Evolutionary conservation across 2,888 invertebrate species (phyloP), one percentile per base, ranked within the genome.

Genomic region (Eristalinus aeneus): DNA sequence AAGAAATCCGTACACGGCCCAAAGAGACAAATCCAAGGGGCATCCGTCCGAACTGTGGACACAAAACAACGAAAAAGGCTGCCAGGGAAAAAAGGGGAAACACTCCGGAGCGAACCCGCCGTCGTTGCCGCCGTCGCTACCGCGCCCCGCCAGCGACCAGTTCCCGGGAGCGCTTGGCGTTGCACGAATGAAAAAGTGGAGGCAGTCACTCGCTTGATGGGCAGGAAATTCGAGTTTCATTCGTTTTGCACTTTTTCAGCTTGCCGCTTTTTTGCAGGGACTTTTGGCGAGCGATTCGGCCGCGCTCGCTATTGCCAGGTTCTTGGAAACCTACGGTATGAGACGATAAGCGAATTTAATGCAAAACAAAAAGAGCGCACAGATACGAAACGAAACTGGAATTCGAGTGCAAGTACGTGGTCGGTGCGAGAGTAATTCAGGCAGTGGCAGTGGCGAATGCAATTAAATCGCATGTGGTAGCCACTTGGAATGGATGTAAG

Each of bases 191-290:
- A 88, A 88, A 88, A 89, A 88, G 88, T 89, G 88, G 89, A 89
- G 88, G 88, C 88, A 88, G 88, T 89, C 89, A 85, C 84, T 88
- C 80, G 82, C 56, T 82, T 86, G 85, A 88, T 88, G 88, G 89
- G 89, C 89, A 89, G 89, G 89, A 89, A 89, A 89, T 88, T 89
- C 89, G 85, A 88, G 89, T 89, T 89, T 88, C 68, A 78, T 74
- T 77, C 46, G 86, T 67, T 78, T 74, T 82, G 74, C 71, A 63
- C 63, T 76, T 85, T 77, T 77, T 53, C 32, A 4, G 53, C n/a
- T 4, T 10, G 10, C 8, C 22, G 11, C 2, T 63, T 63, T 63
- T 61, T 63, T 53, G 61, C 69, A 63, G 63, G 39, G 12, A 6
- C 53, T 63, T 58, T 72, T 67, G 65, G 54, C 20, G 32, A 74